A percentile compares a stretch with the other conserved stretches of the same genome.
phyloP scores from a whole-genome alignment of 2,888 invertebrate genomes.

The Microdon myrmicae region DNA sequence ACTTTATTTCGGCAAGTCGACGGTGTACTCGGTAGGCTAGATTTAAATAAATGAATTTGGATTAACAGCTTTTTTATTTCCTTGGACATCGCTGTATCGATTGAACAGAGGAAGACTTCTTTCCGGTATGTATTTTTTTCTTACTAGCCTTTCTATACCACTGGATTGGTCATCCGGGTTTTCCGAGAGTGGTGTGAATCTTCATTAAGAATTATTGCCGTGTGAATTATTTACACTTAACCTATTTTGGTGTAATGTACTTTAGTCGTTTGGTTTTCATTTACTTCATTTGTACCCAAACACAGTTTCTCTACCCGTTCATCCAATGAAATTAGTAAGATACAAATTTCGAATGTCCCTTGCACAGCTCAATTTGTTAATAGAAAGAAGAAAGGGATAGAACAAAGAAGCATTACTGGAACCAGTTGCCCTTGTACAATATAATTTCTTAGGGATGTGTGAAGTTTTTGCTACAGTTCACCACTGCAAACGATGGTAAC shows the following conservation, averaged over 20 bases:
- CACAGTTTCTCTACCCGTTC: background rate
- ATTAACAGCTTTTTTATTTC: too few species aligned
- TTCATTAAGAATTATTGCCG: constrained; percentile 15
- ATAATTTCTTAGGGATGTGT: constrained; percentile 18
- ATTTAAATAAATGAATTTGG: too few species aligned
- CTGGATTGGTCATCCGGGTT: constrained; percentile 1
- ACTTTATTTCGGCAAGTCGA: too few species aligned
- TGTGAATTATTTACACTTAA: constrained; percentile 11
- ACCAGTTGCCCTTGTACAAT: constrained; percentile 10
- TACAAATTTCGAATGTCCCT: constrained; percentile 11
- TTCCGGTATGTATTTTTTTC: too few species aligned
- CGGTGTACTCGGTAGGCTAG: too few species aligned
- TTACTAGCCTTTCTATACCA: constrained; percentile 1
- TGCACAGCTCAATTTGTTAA: constrained; percentile 7
- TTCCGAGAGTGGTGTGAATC: background rate
- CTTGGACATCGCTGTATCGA: too few species aligned
- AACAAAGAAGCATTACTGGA: constrained; percentile 1
- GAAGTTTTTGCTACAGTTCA: constrained; percentile 14
- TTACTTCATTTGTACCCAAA: background rate
- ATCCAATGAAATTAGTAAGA: constrained; percentile 16
- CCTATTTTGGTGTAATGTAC: background rate
- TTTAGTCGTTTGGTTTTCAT: background rate
- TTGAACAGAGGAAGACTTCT: background rate
- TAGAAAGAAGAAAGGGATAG: background rate
- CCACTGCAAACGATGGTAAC: constrained; percentile 25